phyloP scores from a whole-genome alignment of 2,113 vertebrate species.

The Daphoenositta chrysoptera region DNA sequence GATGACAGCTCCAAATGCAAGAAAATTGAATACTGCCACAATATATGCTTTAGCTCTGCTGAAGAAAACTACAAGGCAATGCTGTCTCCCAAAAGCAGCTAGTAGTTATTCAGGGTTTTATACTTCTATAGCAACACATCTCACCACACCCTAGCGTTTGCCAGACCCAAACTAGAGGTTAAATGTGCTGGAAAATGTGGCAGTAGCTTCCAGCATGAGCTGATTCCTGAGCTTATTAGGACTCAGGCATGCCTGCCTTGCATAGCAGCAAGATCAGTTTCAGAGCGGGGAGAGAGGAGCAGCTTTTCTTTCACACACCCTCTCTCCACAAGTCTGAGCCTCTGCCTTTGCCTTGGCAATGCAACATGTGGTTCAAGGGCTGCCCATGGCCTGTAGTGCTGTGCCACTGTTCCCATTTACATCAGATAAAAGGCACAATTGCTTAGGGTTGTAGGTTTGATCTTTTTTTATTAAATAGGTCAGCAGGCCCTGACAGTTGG shows the following conservation, averaged over 20 bases:
- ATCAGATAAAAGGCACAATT: neutral
- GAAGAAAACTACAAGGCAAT: neutral
- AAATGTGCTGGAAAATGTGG: neutral
- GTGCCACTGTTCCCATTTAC: neutral
- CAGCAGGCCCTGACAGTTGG: slow-evolving; percentile 14
- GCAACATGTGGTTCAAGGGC: neutral
- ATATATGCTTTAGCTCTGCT: neutral
- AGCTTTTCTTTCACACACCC: neutral
- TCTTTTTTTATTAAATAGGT: slow-evolving; percentile 15
- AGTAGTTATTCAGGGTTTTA: neutral
- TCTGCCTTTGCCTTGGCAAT: slow-evolving; percentile 1
- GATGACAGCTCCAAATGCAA: neutral
- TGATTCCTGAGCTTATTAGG: neutral
- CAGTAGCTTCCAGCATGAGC: neutral
- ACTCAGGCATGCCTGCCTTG: neutral
- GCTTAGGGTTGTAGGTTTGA: neutral
- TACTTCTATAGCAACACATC: neutral
- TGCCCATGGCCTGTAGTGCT: neutral
- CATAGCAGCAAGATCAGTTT: neutral
- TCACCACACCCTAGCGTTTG: neutral
- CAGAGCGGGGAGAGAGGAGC: neutral
- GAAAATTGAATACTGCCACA: neutral
- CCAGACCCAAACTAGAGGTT: neutral
- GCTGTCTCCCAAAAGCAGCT: neutral
- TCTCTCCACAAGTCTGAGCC: neutral